Conservation (phyloP, 2,113 vertebrate species). For the Zosterops japonicus region DNA sequence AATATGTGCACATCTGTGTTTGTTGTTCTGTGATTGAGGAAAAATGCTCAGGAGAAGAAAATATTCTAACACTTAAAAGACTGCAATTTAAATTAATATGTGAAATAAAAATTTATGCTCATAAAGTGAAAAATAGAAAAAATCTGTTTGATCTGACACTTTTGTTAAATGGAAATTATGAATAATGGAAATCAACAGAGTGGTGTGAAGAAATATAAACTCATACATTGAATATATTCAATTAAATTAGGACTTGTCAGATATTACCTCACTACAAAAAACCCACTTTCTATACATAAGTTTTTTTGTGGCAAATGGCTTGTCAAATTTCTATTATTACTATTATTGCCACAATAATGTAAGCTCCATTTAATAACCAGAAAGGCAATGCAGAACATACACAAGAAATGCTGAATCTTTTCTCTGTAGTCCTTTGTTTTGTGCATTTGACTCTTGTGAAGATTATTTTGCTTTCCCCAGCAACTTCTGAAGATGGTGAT, state of each 20-base stretch:
- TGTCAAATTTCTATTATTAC: not conserved
- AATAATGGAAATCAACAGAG: not conserved
- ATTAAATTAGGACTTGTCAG: not conserved
- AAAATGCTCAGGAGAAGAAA: not conserved
- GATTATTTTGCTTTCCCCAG: not conserved
- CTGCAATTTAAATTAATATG: not conserved
- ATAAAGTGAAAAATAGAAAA: not conserved
- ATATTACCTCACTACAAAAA: not conserved
- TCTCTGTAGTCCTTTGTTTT: fast-evolving
- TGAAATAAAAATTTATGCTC: not conserved
- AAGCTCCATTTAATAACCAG: not conserved
- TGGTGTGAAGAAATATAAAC: not conserved
- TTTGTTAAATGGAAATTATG: not conserved
- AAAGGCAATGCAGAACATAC: not conserved
- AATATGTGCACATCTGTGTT: not conserved
- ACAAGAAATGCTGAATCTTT: not conserved
- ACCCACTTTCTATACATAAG: not conserved
- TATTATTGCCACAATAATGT: not conserved
- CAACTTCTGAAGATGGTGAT: not conserved
- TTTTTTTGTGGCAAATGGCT: not conserved
- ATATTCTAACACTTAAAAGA: not conserved
- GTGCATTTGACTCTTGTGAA: not conserved
- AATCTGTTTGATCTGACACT: not conserved
- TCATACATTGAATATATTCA: not conserved
- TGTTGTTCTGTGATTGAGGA: not conserved